A percentile compares a stretch with the other conserved stretches of the same genome.
Conservation (phyloP, 2,113 vertebrate species). For the Trochalopteron elliotii region DNA sequence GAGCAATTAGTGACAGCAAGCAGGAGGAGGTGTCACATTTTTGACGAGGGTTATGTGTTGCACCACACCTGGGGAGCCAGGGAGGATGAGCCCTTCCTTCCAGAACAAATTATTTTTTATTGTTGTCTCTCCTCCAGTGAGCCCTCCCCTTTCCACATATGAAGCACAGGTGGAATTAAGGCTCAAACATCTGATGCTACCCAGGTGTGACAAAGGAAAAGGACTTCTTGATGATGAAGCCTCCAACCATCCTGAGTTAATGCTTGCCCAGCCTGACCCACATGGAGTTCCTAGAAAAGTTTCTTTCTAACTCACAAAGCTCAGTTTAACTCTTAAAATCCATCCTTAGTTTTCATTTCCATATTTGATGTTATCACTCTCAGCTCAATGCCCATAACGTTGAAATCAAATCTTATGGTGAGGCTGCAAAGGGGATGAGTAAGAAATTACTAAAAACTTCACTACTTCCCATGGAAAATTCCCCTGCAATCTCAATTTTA, state of each 20-base stretch:
- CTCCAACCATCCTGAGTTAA: background rate
- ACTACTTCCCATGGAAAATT: background rate
- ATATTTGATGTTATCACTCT: background rate
- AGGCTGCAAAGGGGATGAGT: background rate
- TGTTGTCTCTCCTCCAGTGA: background rate
- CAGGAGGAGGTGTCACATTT: background rate
- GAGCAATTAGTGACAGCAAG: background rate
- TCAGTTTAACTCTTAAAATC: background rate
- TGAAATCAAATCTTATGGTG: background rate
- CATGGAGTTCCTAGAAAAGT: background rate
- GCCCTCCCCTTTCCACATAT: background rate
- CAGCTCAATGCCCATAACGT: rapidly evolving
- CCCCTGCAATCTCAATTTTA: background rate
- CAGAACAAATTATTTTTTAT: background rate
- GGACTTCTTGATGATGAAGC: background rate
- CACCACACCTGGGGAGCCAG: background rate
- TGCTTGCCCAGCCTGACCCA: background rate
- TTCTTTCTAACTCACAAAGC: background rate
- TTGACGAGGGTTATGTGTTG: background rate
- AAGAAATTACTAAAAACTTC: background rate
- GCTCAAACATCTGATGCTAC: background rate
- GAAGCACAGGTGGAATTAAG: background rate
- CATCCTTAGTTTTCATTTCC: background rate
- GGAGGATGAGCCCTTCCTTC: background rate
- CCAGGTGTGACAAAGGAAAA: background rate